Base-by-base conservation (phyloP, 2,113 vertebrate genomes). In the Isurus oxyrinchus region DNA sequence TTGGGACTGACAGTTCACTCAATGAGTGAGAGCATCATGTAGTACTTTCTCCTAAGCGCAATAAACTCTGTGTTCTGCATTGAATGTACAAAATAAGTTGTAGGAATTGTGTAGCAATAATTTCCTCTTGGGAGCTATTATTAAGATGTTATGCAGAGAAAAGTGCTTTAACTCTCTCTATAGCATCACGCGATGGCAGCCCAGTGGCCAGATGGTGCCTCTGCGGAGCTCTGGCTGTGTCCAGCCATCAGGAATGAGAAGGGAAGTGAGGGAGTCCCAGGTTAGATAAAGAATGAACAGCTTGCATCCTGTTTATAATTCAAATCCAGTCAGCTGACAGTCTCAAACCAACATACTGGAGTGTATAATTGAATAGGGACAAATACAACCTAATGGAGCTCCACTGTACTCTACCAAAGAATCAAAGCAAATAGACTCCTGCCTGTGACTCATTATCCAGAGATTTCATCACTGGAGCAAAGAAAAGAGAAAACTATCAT, bases 231-330 rank as follows among this genome's bases (percentile, higher is more conserved):
- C 94, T 13, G 66, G 23, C n/a, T 66, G 94, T 5, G 4, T 69
- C 40, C 63, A 95, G 63, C 40, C 44, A 53, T 44, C 4, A n/a
- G 61, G 94, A 95, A 53, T 69, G n/a, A 27, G 61, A 94, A 23
- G 61, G 63, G n/a, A 69, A 67, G 66, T 44, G n/a, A 95, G 94
- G 61, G 40, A 95, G 40, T 69, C 94, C 25, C 23, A 5, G 23
- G n/a, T 95, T 69, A 49, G 63, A 69, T 95, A 95, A 95, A 69
- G 40, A 95, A 69, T 23, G 63, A 67, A 21, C 35, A 94, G 63
- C 59, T 95, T 49, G 88, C 55, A 91, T 91, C 88, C 88, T 91
- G 94, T 69, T 69, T 95, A 49, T 69, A 69, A 44, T 95, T 69
- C 23, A 66, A 53, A 69, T 95, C 23, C 63, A 49, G 61, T 66